phyloP scores from a whole-genome alignment of 2,113 vertebrate genomes.

The Vulpes vulpes region DNA sequence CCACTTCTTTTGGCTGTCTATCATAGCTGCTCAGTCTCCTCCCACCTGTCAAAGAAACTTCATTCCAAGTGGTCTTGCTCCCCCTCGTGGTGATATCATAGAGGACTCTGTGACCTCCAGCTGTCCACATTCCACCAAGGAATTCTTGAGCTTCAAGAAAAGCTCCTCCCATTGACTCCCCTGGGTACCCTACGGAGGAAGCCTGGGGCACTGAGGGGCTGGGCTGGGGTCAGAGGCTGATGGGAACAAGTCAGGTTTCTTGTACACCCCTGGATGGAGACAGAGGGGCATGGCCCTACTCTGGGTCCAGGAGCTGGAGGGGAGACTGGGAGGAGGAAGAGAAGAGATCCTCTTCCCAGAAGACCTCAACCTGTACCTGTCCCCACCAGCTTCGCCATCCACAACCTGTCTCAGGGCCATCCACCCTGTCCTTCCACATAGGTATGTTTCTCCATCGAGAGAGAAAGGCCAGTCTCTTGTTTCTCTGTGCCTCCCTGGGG shows the following conservation, averaged over 20 bases:
- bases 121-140: conserved; percentile 58
- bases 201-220: background rate
- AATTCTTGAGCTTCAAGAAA: background rate
- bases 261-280: background rate
- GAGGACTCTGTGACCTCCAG: conserved; percentile 55
- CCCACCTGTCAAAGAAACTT: conserved; percentile 6
- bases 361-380: background rate
- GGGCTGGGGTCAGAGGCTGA: background rate
- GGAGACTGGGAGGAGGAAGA: background rate
- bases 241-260: background rate
- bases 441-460: background rate
- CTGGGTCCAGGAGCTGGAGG: background rate
- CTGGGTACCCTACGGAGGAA: background rate
- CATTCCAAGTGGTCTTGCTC: background rate
- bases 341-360: background rate
- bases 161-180: background rate
- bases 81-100: conserved; percentile 69
- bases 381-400: background rate
- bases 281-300: background rate
- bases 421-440: background rate
- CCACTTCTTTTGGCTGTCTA: background rate
- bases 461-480: background rate
- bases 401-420: background rate
- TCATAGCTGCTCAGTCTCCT: conserved; percentile 43
- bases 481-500: background rate